phyloP scores from a whole-genome alignment of 2,113 vertebrate genomes.

The Malurus elegans region DNA sequence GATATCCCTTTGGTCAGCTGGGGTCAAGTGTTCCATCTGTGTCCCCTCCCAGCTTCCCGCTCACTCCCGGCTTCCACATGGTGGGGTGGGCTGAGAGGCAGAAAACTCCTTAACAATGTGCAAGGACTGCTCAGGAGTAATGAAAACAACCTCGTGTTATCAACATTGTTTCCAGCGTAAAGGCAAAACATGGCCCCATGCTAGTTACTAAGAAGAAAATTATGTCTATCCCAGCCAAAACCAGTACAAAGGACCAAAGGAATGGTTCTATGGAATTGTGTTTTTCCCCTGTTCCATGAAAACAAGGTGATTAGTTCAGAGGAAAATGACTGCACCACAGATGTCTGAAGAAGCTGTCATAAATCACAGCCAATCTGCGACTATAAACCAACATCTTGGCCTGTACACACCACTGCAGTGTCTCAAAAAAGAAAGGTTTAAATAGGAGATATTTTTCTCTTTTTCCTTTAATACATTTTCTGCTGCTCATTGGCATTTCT shows the following conservation, averaged over 20 bases:
- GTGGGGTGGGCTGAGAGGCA: fast-evolving
- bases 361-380: not conserved
- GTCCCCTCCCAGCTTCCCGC: not conserved
- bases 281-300: not conserved
- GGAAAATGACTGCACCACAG: not conserved
- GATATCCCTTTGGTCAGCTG: not conserved
- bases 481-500: not conserved
- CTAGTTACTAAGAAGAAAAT: not conserved
- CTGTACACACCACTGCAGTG: not conserved
- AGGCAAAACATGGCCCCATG: not conserved
- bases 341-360: not conserved
- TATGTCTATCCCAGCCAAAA: not conserved
- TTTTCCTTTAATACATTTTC: not conserved
- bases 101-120: not conserved
- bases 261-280: not conserved
- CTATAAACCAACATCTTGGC: not conserved
- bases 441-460: not conserved
- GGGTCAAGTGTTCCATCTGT: not conserved
- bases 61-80: not conserved
- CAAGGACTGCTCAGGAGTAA: not conserved
- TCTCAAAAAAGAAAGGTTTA: not conserved
- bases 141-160: not conserved
- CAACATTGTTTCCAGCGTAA: not conserved
- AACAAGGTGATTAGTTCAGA: not conserved
- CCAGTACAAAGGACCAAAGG: not conserved